These are phyloP conservation scores for Oxyruncus cristatus DNA, from an alignment of 2,113 vertebrate species.

Conservation along the genomic window DNA sequence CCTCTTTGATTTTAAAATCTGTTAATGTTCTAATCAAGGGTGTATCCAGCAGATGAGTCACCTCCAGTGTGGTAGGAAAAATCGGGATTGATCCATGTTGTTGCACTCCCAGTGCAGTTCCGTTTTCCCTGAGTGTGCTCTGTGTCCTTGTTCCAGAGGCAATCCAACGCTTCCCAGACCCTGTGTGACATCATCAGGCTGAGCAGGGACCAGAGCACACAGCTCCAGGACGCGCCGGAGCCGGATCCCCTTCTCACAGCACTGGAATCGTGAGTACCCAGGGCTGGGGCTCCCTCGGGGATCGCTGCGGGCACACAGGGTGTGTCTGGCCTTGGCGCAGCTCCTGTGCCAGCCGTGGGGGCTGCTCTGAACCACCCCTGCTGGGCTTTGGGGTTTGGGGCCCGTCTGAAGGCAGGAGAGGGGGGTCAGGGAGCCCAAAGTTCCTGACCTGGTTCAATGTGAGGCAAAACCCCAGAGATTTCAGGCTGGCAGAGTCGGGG, in stretches of 20 bases:
- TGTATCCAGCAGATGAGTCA: not conserved
- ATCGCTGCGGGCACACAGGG: rapidly evolving
- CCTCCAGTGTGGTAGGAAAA: not conserved
- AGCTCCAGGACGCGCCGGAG: constrained; percentile 85
- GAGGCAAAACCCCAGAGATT: not conserved
- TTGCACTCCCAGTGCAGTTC: not conserved
- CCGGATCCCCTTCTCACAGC: constrained; percentile 87
- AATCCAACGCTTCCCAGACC: constrained; percentile 95
- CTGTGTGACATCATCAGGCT: constrained; percentile 93
- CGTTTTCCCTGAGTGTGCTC: not conserved
- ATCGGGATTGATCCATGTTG: not conserved
- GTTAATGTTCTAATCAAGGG: rapidly evolving
- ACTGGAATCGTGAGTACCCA: constrained; percentile 90
- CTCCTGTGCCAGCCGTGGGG: not conserved
- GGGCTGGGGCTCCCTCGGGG: not conserved
- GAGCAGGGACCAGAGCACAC: constrained; percentile 92
- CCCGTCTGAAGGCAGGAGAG: not conserved
- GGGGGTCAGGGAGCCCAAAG: rapidly evolving
- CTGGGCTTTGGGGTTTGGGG: not conserved
- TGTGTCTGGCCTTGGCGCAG: not conserved
- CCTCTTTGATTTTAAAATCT: not conserved
- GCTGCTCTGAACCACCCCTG: not conserved
- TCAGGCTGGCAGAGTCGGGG: not conserved
- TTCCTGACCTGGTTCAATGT: rapidly evolving
- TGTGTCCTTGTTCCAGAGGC: constrained; percentile 77